These are phyloP conservation scores for Phrixothrix hirtus DNA, from an alignment of 2,888 invertebrate species.

Conservation along the genomic window DNA sequence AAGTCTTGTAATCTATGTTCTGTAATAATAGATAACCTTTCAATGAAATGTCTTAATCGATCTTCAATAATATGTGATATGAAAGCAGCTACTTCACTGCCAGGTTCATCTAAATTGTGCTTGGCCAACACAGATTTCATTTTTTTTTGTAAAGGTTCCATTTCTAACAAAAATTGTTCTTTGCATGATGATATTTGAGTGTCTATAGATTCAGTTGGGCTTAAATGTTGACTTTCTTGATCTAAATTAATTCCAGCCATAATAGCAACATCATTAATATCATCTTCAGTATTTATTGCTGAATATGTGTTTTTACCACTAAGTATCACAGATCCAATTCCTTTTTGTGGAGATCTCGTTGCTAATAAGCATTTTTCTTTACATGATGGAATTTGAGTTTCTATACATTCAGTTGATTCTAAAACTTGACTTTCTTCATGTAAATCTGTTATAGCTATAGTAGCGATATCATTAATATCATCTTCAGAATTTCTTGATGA, in stretches of 20 bases:
- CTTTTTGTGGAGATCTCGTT: too few relatives aligned
- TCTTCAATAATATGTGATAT: constrained; percentile 95
- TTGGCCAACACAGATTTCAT: constrained; percentile 75
- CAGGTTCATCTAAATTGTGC: constrained; percentile 82
- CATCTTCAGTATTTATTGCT: constrained; percentile 64
- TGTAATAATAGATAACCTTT: constrained; percentile 89
- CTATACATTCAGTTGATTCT: too few relatives aligned
- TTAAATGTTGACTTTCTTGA: constrained; percentile 91
- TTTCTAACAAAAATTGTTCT: constrained; percentile 85
- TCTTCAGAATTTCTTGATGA: too few relatives aligned
- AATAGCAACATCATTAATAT: constrained; percentile 97
- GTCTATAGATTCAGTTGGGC: constrained; percentile 75
- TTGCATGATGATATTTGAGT: constrained; percentile 86
- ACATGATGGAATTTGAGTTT: too few relatives aligned
- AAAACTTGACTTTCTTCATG: too few relatives aligned
- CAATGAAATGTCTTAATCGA: constrained; percentile 85
- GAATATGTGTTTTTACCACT: constrained; percentile 67
- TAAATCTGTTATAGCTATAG: too few relatives aligned
- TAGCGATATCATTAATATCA: too few relatives aligned
- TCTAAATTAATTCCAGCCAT: constrained; percentile 98
- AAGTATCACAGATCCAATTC: too few relatives aligned
- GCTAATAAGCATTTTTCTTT: too few relatives aligned
- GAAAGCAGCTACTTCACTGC: constrained; percentile 83
- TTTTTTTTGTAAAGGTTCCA: constrained; percentile 74
- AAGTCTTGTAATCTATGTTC: constrained; percentile 90